Evolutionary conservation across 1,140 invertebrate genomes (phyloP), one percentile per base, ranked within the genome.

Genomic region (Tetragonula clypearis): DNA sequence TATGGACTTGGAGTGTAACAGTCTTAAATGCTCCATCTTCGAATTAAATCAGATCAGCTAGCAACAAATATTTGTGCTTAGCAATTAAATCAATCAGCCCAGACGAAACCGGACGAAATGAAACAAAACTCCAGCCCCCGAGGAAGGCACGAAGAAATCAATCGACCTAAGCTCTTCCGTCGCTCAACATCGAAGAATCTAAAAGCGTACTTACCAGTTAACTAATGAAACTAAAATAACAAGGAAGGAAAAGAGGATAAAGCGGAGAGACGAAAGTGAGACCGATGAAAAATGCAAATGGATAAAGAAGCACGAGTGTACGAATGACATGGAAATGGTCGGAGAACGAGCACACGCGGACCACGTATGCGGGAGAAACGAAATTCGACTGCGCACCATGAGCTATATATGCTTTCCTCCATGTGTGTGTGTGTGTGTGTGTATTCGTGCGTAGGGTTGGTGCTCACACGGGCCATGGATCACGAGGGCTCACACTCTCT

Each of bases 401-500:
- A 5, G 14, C 35, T 26, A 23, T 65, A 21, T 55, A 53, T 23
- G 9, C 26, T 12, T 19, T n/a, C 11, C 68, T 6, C 12, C 30
- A 35, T 77, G 62, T 58, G 17, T 41, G 17, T 23, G 30, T 6
- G 55, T n/a, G 49, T 17, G 30, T 6, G 55, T n/a, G 49, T 17
- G 30, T 8, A 41, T 23, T 26, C 69, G 68, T 76, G 87, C 56
- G 80, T 84, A 73, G 77, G 73, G 75, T 81, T 53, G 83, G 86
- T 87, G 88, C 86, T 90, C 81, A 88, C 85, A 90, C 81, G 88
- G 87, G 90, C 87, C 87, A 91, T 86, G 88, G 90, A 92, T 91
- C 92, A 93, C 89, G 88, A 92, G 30, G 86, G 88, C 93, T 94
- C 93, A 93, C 91, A 93, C 91, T 93, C 92, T 92, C 90, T 92